These are phyloP conservation scores for Noctua comes DNA, from an alignment of 2,888 invertebrate genomes.

Conservation along the genomic window DNA sequence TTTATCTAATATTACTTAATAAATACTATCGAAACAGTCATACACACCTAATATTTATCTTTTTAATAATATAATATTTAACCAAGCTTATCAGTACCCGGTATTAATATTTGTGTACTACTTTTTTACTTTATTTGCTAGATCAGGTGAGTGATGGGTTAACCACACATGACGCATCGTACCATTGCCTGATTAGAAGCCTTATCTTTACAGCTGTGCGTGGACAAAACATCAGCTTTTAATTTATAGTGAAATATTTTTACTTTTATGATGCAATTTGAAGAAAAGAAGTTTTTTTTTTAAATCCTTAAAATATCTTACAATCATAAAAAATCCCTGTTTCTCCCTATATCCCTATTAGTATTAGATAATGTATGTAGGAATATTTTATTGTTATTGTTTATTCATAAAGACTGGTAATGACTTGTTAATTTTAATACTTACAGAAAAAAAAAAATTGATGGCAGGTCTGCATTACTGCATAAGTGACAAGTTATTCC, in stretches of 20 bases:
- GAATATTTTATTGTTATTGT: neutral
- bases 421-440: neutral
- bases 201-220: constrained; percentile 58
- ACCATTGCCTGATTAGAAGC: constrained; percentile 65
- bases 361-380: neutral
- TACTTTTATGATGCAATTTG: neutral
- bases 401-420: neutral
- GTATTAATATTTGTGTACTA: constrained; percentile 46
- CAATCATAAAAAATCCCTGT: neutral
- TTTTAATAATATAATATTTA: constrained; percentile 25
- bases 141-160: constrained; percentile 32
- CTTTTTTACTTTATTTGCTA: constrained; percentile 50
- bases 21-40: constrained; percentile 13
- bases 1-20: neutral
- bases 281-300: neutral
- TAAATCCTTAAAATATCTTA: neutral
- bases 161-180: constrained; percentile 54
- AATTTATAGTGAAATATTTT: constrained; percentile 9
- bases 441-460: too few relatives aligned
- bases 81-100: constrained; percentile 36
- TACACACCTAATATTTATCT: constrained; percentile 6
- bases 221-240: constrained; percentile 4
- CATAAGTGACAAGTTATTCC: neutral
- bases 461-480: neutral
- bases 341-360: neutral